Base-by-base conservation (phyloP, 1,140 invertebrate species). In the Hesperophylax magnus region DNA sequence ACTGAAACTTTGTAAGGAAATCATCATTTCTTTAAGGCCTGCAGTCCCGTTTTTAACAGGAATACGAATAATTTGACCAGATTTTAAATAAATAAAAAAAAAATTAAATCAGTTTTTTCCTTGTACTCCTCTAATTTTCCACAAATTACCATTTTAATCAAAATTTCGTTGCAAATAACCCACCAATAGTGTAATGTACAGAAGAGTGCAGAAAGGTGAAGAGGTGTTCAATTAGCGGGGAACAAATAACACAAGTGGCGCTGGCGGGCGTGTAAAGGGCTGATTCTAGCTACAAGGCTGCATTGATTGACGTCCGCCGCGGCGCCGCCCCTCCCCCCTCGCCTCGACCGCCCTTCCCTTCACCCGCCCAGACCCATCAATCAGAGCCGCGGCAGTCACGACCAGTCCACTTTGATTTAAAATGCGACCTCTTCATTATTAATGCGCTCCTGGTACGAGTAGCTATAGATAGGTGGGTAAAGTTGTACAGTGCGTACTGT, bases 241-340 rank as follows among this genome's bases (percentile, higher is more conserved):
- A 67, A 18, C 63, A 67, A 67, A 67, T 67, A 67, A 67, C 31
- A n/a, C 60, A 22, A 22, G 27, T n/a, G 5, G 34, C 1, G 34
- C 34, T 22, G 63, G 63, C 63, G 63, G 63, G 63, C 63, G 63
- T 67, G 63, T 27, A 67, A 67, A 67, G 63, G 63, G 63, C 63
- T 67, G 27, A n/a, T 34, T 67, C 63, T 34, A 67, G 63, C 39
- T 67, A 34, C 63, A 27, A 8, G 34, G 39, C 39, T 47, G 39
- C 39, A 6, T 67, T 67, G 63, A 67, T 67, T 67, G 63, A 67
- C 63, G 27, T 34, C 61, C 61, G 61, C 18, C 24, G 63, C 63
- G 63, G 6, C 31, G 63, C 24, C 27, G n/a, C 24, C 1, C 39
- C 11, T 1, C 63, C 8, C 63, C 27, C 31, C 24, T 6, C 39